Evolutionary conservation across 2,113 vertebrate species (phyloP).

Genomic region (Brachirus orientalis): DNA sequence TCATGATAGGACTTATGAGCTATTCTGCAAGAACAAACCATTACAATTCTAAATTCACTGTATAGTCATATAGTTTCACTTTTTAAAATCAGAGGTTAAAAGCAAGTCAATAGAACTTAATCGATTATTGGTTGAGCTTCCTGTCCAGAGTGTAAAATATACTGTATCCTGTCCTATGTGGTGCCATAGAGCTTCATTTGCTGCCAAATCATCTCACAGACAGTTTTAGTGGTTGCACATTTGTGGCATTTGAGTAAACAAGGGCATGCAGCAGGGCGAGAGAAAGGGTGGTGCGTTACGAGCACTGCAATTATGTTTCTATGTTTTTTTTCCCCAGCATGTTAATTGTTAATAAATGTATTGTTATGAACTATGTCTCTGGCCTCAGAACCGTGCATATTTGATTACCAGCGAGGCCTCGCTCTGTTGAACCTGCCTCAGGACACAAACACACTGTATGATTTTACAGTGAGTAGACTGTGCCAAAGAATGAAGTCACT

Average conservation of each 20-base stretch:
- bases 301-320: background rate
- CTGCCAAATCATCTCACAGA: conserved; percentile 40
- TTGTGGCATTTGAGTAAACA: conserved; percentile 51
- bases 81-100: conserved; percentile 46
- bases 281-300: conserved; percentile 19
- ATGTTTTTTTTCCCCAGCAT: background rate
- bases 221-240: conserved; percentile 38
- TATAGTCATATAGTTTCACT: no score
- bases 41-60: no score
- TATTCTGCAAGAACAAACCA: background rate
- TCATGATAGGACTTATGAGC: background rate
- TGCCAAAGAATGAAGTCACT: background rate
- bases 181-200: conserved; percentile 8
- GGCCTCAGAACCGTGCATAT: conserved; percentile 36
- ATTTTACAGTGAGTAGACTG: conserved; percentile 21
- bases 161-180: conserved; percentile 1
- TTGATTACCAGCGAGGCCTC: conserved; percentile 15
- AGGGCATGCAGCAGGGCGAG: conserved; percentile 24
- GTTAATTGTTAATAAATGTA: conserved; percentile 63
- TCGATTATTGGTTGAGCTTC: conserved; percentile 30
- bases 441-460: conserved; percentile 12
- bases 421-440: conserved; percentile 5
- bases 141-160: conserved; percentile 31
- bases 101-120: conserved; percentile 19
- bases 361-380: conserved; percentile 39